Base-by-base conservation (phyloP, 2,113 vertebrate genomes). In the Rhagologus leucostigma region DNA sequence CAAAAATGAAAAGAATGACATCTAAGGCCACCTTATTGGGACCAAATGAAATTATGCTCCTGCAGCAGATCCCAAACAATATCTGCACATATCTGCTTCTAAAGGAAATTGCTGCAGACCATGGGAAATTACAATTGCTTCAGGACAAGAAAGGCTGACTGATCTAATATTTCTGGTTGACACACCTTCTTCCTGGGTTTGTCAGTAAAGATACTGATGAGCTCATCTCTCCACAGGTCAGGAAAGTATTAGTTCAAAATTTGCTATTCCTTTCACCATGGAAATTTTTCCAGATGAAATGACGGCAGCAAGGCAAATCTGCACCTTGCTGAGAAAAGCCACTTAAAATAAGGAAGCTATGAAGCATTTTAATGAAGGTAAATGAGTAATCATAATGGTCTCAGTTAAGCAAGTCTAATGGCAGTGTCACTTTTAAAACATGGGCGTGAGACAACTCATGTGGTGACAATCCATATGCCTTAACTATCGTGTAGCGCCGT, bases 121-220 rank as follows among this genome's bases (percentile, higher is more conserved):
- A 96, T 95, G 93, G 95, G 96, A 96, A 97, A 97, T 96, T 94
- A 94, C 90, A 93, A 92, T 87, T 94, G 93, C 95, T 97, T 64
- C 90, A 92, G 92, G 95, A 95, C 92, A 97, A 96, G 87, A 88
- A 82, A 89, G 76, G 68, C 56, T 87, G 95, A 92, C 90, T 96
- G 90, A 94, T 96, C 85, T 96, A 96, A 96, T 94, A 95, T 90
- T 95, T 96, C 92, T 97, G 73, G 90, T 71, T 11, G 73, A 89
- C 92, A 95, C 95, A 92, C 93, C 90, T 96, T 96, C 69, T 94
- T 96, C 88, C 96, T 95, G 83, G n/a, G 80, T 78, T 94, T 96
- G 96, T 96, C 96, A 96, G 32, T 94, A 93, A 89, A 78, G 86
- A 92, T 11, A 88, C 76, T 65, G 85, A 94, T 94, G 95, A 96